Evolutionary conservation across 2,113 vertebrate species (phyloP).

Genomic region (Sapajus apella): DNA sequence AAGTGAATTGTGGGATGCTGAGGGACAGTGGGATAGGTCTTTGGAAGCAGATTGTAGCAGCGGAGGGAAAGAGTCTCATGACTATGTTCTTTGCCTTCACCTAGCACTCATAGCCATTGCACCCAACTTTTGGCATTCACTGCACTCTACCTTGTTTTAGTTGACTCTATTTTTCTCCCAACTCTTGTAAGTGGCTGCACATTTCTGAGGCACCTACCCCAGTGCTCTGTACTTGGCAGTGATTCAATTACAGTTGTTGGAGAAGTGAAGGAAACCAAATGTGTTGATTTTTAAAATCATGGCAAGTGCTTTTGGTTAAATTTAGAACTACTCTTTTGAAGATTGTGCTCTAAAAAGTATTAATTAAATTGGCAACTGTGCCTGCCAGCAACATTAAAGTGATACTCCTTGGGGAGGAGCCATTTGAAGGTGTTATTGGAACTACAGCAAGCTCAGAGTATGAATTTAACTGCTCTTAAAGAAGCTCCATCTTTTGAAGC

Average conservation of each 20-base stretch:
- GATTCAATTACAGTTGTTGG: not conserved
- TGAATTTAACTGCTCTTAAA: not conserved
- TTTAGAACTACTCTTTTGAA: slow-evolving; percentile 57
- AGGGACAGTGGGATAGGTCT: too few species aligned
- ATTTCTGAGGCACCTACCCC: not conserved
- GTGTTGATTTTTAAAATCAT: slow-evolving; percentile 42
- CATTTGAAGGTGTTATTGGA: slow-evolving; percentile 47
- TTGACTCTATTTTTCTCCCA: not conserved
- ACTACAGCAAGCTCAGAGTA: not conserved
- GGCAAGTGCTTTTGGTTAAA: slow-evolving; percentile 56
- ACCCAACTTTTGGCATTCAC: not conserved
- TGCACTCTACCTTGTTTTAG: not conserved
- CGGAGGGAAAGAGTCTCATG: not conserved
- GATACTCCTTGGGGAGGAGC: slow-evolving; percentile 5
- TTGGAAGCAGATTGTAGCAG: not conserved
- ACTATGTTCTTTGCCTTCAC: not conserved
- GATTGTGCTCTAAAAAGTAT: slow-evolving; percentile 52
- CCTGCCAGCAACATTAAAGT: slow-evolving; percentile 37
- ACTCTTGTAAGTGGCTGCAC: not conserved
- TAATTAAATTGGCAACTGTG: slow-evolving; percentile 57
- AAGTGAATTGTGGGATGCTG: not conserved
- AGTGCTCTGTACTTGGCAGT: not conserved
- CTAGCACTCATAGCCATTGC: not conserved
- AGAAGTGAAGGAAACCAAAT: slow-evolving; percentile 38
- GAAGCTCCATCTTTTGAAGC: not conserved